phyloP scores from a whole-genome alignment of 2,888 invertebrate genomes.

The Apoda limacodes region DNA sequence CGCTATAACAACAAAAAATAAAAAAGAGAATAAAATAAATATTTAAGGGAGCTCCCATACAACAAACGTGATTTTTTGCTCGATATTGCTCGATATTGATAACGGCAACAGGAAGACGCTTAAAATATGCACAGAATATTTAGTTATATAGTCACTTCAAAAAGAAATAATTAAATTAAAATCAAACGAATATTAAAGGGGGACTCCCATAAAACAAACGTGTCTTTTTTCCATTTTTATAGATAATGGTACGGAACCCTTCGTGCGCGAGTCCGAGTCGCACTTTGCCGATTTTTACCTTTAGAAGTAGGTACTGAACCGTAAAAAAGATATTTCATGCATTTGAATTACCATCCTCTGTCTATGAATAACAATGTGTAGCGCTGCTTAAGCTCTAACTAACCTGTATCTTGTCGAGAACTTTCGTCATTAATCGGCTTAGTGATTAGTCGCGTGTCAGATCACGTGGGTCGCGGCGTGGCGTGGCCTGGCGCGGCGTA shows the following conservation, averaged over 20 bases:
- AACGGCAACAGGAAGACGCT: slow-evolving; percentile 2
- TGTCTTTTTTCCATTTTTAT: slow-evolving; percentile 1
- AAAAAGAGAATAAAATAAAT: slow-evolving; percentile 1
- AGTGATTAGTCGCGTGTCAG: no score
- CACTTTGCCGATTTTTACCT: not conserved
- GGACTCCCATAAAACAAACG: slow-evolving; percentile 1
- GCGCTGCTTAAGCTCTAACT: no score
- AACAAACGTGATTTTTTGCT: not conserved
- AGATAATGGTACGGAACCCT: slow-evolving; percentile 2
- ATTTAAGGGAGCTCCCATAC: slow-evolving; percentile 3
- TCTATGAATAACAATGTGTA: no score
- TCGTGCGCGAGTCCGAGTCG: slow-evolving; percentile 1
- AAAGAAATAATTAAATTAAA: slow-evolving; percentile 3
- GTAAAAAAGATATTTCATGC: no score
- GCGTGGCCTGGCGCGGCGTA: no score
- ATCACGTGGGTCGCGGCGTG: no score
- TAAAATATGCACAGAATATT: slow-evolving; percentile 3
- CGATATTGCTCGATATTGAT: slow-evolving; percentile 2
- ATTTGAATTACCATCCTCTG: no score
- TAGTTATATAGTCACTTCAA: slow-evolving; percentile 1
- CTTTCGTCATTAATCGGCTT: no score
- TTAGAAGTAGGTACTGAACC: no score
- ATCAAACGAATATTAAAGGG: slow-evolving; percentile 2
- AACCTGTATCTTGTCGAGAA: no score
- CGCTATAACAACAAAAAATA: slow-evolving; percentile 1